Conservation (phyloP, 1,140 invertebrate species). For the Drosophila arizonae region DNA sequence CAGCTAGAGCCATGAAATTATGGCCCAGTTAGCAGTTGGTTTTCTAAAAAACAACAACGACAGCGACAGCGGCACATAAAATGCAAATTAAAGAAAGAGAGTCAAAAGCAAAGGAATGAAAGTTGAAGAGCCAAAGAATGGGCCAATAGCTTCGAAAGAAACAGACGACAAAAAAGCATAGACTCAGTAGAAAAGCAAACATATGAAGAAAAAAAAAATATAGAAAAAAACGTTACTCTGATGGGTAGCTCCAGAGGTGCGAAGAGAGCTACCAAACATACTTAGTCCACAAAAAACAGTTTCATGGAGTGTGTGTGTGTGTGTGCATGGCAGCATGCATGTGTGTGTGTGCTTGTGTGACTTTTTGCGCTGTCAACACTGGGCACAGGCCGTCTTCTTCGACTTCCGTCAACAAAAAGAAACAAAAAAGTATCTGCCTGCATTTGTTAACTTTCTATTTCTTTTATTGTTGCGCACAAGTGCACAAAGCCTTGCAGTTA, state of each 20-base stretch:
- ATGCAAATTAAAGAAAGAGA: constrained; percentile 74
- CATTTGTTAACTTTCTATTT: constrained; percentile 74
- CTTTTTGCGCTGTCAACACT: constrained; percentile 32
- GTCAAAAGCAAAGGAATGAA: constrained; percentile 40
- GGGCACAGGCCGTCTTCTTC: constrained; percentile 31
- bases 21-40: constrained; percentile 36
- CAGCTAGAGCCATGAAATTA: background rate
- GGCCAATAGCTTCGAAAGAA: constrained; percentile 50
- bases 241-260: constrained; percentile 38
- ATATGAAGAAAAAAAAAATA: constrained; percentile 19
- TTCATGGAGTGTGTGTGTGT: background rate
- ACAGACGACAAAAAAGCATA: constrained; percentile 13
- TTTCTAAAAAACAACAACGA: constrained; percentile 32
- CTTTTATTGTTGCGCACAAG: constrained; percentile 51
- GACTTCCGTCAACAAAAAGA: constrained; percentile 77
- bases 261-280: constrained; percentile 43
- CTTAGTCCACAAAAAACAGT: constrained; percentile 34
- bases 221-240: constrained; percentile 9
- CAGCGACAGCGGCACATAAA: constrained; percentile 45
- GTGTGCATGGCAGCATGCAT: constrained; percentile 20
- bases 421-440: constrained; percentile 18
- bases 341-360: constrained; percentile 16
- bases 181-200: constrained; percentile 37
- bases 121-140: constrained; percentile 54
- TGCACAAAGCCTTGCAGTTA: constrained; percentile 46